These are phyloP conservation scores for Luehdorfia chinensis DNA, from an alignment of 1,140 invertebrate species.

Conservation along the genomic window DNA sequence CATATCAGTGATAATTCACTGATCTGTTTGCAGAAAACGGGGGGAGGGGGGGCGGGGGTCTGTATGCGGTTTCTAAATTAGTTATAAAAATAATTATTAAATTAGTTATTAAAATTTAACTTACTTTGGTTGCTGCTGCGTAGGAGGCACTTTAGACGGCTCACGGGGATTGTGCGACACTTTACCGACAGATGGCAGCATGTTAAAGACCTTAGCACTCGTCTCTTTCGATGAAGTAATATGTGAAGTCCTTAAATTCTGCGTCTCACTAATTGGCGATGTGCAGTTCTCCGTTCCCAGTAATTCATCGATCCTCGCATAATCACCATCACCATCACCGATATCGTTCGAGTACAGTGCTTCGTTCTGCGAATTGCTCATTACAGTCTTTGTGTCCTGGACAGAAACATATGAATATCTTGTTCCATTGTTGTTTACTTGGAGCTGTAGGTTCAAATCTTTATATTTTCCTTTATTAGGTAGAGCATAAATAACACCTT, in stretches of 20 bases:
- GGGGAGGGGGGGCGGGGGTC: too few relatives aligned
- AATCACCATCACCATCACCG: conserved; percentile 64
- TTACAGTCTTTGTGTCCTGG: conserved; percentile 65
- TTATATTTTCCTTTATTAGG: conserved; percentile 76
- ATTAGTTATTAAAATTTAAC: too few relatives aligned
- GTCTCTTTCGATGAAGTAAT: conserved; percentile 40
- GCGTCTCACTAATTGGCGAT: conserved; percentile 47
- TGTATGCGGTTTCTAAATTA: too few relatives aligned
- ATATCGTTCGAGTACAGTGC: conserved; percentile 64
- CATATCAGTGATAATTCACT: too few relatives aligned
- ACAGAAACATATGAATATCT: conserved; percentile 71
- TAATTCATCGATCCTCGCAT: conserved; percentile 66
- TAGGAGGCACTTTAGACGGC: conserved; percentile 57
- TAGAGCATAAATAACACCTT: conserved; percentile 73
- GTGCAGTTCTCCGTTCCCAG: conserved; percentile 66
- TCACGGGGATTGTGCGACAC: conserved; percentile 56
- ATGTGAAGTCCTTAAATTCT: conserved; percentile 61
- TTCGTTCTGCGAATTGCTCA: conserved; percentile 69
- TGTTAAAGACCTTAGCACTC: conserved; percentile 52
- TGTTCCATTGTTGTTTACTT: conserved; percentile 72
- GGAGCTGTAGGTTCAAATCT: conserved; percentile 69
- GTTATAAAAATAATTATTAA: too few relatives aligned
- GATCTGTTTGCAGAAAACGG: too few relatives aligned
- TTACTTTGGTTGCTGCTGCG: too few relatives aligned
- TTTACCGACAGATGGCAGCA: conserved; percentile 61